phyloP scores from a whole-genome alignment of 2,888 invertebrate genomes.

The Silvanus unidentatus region DNA sequence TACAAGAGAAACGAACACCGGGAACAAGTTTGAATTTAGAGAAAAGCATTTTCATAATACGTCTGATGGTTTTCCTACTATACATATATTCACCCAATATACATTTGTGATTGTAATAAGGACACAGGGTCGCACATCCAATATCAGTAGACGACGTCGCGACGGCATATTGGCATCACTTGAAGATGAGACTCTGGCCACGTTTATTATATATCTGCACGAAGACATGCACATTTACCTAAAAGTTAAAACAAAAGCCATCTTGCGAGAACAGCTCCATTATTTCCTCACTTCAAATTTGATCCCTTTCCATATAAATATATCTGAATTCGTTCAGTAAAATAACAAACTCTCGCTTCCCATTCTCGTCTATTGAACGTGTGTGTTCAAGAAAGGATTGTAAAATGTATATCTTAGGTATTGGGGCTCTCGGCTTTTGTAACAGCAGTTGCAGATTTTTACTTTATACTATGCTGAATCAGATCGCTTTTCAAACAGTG shows the following conservation, averaged over 20 bases:
- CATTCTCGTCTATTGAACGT: neutral
- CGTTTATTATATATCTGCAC: slow-evolving; percentile 16
- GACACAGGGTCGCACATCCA: slow-evolving; percentile 10
- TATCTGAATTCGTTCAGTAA: slow-evolving; percentile 17
- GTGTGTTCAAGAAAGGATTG: slow-evolving; percentile 11
- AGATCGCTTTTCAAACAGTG: too few relatives aligned
- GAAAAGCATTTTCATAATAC: too few relatives aligned
- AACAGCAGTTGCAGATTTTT: slow-evolving; percentile 4
- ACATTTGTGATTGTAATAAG: slow-evolving; percentile 20
- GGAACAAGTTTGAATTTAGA: too few relatives aligned
- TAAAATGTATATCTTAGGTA: slow-evolving; percentile 13
- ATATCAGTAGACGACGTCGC: slow-evolving; percentile 9
- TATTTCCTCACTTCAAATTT: slow-evolving; percentile 24
- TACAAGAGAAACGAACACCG: too few relatives aligned
- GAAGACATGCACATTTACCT: too few relatives aligned
- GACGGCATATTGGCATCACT: neutral
- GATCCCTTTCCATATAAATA: slow-evolving; percentile 23
- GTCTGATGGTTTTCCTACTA: too few relatives aligned
- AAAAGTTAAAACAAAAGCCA: slow-evolving; percentile 19
- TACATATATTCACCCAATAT: slow-evolving; percentile 19
- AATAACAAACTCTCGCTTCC: slow-evolving; percentile 19
- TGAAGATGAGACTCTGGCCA: slow-evolving; percentile 16
- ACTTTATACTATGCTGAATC: too few relatives aligned
- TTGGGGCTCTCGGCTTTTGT: too few relatives aligned
- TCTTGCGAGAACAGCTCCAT: slow-evolving; percentile 23